Evolutionary conservation across 2,113 vertebrate species (phyloP).

Genomic region (Thymallus thymallus): DNA sequence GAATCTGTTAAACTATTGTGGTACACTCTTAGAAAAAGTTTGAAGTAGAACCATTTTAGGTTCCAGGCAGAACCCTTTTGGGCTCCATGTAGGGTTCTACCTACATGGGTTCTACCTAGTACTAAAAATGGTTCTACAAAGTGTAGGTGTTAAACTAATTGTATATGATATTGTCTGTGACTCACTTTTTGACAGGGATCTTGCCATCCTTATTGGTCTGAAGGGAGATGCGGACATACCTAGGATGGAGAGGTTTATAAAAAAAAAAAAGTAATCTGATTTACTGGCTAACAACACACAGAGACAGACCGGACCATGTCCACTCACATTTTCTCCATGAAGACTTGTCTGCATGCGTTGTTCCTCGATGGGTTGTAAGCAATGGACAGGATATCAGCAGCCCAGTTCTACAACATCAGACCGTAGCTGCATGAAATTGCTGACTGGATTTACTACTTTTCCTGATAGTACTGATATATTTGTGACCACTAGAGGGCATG

Average conservation of each 20-base stretch:
- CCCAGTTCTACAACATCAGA: constrained; percentile 81
- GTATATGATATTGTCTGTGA: background rate
- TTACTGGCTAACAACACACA: background rate
- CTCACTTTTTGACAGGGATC: constrained; percentile 95
- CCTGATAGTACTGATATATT: background rate
- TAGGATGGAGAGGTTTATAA: constrained; percentile 29
- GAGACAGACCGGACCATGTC: background rate
- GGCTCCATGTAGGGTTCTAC: too few species aligned
- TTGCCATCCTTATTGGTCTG: constrained; percentile 87
- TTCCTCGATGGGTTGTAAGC: constrained; percentile 79
- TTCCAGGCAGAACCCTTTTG: too few species aligned
- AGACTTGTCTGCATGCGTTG: constrained; percentile 83
- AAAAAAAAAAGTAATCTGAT: background rate
- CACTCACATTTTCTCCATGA: constrained; percentile 93
- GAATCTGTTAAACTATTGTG: too few species aligned
- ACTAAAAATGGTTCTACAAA: too few species aligned
- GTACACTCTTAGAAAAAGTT: too few species aligned
- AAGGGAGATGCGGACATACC: constrained; percentile 73
- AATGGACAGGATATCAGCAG: constrained; percentile 84
- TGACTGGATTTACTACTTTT: background rate
- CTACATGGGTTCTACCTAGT: too few species aligned
- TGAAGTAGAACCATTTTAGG: too few species aligned
- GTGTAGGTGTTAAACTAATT: background rate
- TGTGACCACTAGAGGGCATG: constrained; percentile 57
- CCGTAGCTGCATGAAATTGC: too few species aligned